A percentile compares a stretch with the other conserved stretches of the same genome.
These are phyloP conservation scores for Syrmaticus mikado DNA, from an alignment of 2,113 vertebrate genomes.

Conservation along the genomic window DNA sequence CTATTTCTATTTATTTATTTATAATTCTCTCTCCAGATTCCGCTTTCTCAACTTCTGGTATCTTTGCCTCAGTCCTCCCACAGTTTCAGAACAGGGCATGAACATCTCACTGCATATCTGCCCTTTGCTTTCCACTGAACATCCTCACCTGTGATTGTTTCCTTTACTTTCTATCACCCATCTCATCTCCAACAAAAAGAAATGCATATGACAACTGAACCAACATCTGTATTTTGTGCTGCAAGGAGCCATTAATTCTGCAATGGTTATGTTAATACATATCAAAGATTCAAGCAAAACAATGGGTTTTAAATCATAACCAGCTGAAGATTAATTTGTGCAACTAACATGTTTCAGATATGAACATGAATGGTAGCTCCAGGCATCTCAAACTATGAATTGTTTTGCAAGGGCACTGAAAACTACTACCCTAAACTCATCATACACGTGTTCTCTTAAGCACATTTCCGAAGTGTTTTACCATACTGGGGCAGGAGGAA, in stretches of 20 bases:
- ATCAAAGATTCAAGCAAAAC: background rate
- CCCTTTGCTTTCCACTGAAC: background rate
- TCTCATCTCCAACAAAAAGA: background rate
- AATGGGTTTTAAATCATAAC: background rate
- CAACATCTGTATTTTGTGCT: background rate
- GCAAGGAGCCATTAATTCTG: background rate
- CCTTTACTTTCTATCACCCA: background rate
- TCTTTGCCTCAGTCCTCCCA: background rate
- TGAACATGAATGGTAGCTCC: background rate
- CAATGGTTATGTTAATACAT: background rate
- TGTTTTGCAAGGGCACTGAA: background rate
- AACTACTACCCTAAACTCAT: background rate
- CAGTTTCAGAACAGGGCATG: background rate
- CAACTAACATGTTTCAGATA: background rate
- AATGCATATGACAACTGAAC: fast-evolving
- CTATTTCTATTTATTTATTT: background rate
- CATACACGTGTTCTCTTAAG: background rate
- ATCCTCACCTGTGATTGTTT: background rate
- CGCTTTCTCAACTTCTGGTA: background rate
- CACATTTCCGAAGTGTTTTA: background rate
- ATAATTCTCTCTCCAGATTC: background rate
- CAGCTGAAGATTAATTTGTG: background rate
- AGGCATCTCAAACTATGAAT: background rate
- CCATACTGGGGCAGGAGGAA: background rate
- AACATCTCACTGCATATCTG: background rate